Base-by-base conservation (phyloP, 2,888 invertebrate genomes). In the Opisthograptis luteolata region DNA sequence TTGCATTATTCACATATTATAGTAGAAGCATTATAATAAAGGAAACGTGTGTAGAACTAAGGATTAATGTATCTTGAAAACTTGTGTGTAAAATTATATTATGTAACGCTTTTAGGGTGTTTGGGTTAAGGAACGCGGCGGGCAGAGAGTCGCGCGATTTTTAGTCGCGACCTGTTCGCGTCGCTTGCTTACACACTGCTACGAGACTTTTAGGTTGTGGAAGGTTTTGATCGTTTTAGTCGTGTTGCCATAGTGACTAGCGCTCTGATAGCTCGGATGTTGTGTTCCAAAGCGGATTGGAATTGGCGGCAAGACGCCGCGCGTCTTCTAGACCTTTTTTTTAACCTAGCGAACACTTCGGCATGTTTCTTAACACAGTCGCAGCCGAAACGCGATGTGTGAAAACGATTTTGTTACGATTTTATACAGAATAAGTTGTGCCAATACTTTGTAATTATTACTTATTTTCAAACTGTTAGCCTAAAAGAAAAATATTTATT, bases 401-500 rank as follows among this genome's bases (percentile, higher is more conserved):
- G 12, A 25, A 34, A 44, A 28, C 20, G 34, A 22, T 49, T 40
- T 37, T 35, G 40, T 50, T 50, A 45, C 41, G 7, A 19, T 50
- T 45, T 36, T 40, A 39, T 25, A 32, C 19, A 13, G 25, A 27
- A 22, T 32, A 44, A 61, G 50, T 61, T 55, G 62, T 62, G 62
- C 62, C 62, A 62, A 62, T 59, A 43, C 58, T 53, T 58, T 40
- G 50, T 50, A 58, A 49, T 30, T 47, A n/a, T n/a, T n/a, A n/a
- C n/a, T n/a, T n/a, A n/a, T n/a, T 55, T 58, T 57, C 46, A 55
- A 55, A 57, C 49, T 55, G 40, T 53, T 61, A 57, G 58, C 48
- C 9, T 57, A 59, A 53, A 67, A 67, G 2, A 27, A 66, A 63
- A 67, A 65, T 74, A 73, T 70, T 73, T 74, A 74, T 77, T 81